These are phyloP conservation scores for Proctacanthus coquilletti DNA, from an alignment of 1,140 invertebrate genomes.

Conservation along the genomic window DNA sequence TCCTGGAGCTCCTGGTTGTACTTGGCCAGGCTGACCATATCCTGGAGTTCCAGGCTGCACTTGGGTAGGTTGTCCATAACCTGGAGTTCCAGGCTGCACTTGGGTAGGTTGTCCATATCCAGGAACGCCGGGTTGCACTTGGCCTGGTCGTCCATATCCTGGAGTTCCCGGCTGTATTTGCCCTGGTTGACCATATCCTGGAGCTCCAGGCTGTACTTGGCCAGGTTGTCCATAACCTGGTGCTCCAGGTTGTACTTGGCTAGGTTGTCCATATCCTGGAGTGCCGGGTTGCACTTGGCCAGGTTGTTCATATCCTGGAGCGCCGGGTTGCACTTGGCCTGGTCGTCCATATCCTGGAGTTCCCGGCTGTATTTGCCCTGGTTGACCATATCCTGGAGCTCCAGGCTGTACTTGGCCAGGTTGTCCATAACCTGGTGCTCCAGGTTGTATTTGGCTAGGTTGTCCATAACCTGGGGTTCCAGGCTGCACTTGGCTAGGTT, in stretches of 20 bases:
- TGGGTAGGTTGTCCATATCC: conserved; percentile 4
- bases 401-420: conserved; percentile 5
- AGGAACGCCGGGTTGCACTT: background rate
- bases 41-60: conserved; percentile 7
- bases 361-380: conserved; percentile 3
- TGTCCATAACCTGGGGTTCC: no score
- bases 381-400: background rate
- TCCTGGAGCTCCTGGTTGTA: conserved; percentile 1
- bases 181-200: conserved; percentile 1
- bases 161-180: background rate
- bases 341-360: conserved; percentile 5
- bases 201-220: no score
- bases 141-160: background rate
- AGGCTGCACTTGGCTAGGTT: no score
- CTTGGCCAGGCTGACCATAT: conserved; percentile 9
- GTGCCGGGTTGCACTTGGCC: conserved; percentile 4
- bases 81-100: conserved; percentile 1
- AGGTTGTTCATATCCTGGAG: background rate
- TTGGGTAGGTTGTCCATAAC: background rate
- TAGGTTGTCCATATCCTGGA: conserved; percentile 3
- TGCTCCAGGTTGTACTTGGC: no score
- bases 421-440: conserved; percentile 7
- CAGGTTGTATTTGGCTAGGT: conserved; percentile 6
- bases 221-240: conserved; percentile 5
- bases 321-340: conserved; percentile 9